Conservation (phyloP, 2,888 invertebrate species). For the Erebia palarica region DNA sequence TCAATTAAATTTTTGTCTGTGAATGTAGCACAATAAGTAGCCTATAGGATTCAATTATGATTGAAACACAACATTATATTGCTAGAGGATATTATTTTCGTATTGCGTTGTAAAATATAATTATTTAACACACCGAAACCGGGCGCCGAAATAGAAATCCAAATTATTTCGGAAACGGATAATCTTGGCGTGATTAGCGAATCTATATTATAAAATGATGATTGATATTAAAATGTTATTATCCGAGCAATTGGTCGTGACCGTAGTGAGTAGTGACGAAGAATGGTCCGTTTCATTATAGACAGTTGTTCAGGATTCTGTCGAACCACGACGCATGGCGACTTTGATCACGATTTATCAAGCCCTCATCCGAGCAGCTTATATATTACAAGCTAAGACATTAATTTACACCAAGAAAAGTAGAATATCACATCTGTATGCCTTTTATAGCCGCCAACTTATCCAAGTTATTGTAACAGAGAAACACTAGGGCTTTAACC, state of each 20-base stretch:
- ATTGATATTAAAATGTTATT: neutral
- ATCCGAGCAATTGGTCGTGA: neutral
- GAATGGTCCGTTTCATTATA: slow-evolving; percentile 19
- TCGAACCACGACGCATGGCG: slow-evolving; percentile 77
- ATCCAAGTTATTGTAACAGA: slow-evolving; percentile 40
- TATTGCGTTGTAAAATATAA: neutral
- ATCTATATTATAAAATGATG: neutral
- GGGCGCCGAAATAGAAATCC: neutral
- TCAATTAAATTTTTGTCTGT: too few relatives aligned
- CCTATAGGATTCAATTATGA: neutral
- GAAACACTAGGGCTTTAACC: slow-evolving; percentile 65
- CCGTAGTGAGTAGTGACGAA: slow-evolving; percentile 6
- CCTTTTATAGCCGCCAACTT: slow-evolving; percentile 14
- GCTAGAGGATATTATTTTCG: neutral
- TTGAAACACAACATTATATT: neutral
- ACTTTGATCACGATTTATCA: slow-evolving; percentile 43
- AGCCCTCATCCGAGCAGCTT: slow-evolving; percentile 4
- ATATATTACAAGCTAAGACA: neutral
- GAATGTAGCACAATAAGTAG: neutral
- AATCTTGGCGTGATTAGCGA: slow-evolving; percentile 6
- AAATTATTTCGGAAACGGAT: slow-evolving; percentile 13
- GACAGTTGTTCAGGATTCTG: slow-evolving; percentile 44
- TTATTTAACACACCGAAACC: neutral
- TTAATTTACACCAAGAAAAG: slow-evolving; percentile 19
- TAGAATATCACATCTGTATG: neutral